Evolutionary conservation across 2,113 vertebrate genomes (phyloP), one percentile per base, ranked within the genome.

Genomic region (Heteronetta atricapilla): DNA sequence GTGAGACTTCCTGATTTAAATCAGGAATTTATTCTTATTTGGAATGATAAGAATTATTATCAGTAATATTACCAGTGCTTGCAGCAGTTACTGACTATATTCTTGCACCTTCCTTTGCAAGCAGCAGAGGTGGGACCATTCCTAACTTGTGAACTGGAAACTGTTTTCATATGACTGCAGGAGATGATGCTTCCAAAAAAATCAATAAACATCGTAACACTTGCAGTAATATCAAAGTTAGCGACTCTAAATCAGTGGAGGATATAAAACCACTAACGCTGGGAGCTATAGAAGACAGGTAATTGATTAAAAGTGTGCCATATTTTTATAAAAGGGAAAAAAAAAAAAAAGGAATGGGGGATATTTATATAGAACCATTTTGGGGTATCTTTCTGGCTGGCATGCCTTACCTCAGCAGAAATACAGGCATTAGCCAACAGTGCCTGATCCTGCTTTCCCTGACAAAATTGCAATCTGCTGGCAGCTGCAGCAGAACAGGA

Each of bases 401-500:
- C 11, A 19, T 16, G 82, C 56, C 66, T 56, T 18, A 59, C 28
- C 38, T 38, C 55, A 52, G 50, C 69, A 93, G 89, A 88, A 88
- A 53, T 20, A 60, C 23, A 44, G 42, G 56, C 80, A 90, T 12
- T 55, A 67, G 68, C 55, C 73, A 84, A 21, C 68, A 81, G 22
- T 0, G 0, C 46, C 60, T 59, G 68, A 70, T 72, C 28, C 63
- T 63, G 46, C 72, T 86, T 87, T 82, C 59, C 70, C 74, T 89
- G 75, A 72, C 82, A 82, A 77, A 82, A 72, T 4, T 56, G 59
- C 2, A 2, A 56, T 59, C 67, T 94, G 85, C 63, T 64, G 83
- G 60, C 1, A 2, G 59, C 62, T 94, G 53, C 85, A 94, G 89
- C 1, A 0, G 56, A 90, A n/a, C 0, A 0, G 82, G 89, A 70